phyloP scores from a whole-genome alignment of 2,888 invertebrate species.

The Agonopterix alstromeriana region DNA sequence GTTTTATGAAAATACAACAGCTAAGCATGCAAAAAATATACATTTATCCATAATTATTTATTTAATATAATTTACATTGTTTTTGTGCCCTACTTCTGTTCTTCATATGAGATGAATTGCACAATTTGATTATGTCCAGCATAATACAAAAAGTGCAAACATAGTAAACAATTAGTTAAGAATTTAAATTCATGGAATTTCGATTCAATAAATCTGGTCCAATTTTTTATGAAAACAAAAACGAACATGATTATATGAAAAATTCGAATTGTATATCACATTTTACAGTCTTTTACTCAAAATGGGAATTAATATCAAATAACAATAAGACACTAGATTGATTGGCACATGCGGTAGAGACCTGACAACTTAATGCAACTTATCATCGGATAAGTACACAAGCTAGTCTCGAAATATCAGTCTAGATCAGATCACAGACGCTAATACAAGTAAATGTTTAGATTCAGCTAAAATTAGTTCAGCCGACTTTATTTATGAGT shows the following conservation, averaged over 20 bases:
- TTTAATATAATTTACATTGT: not conserved
- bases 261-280: slow-evolving; percentile 47
- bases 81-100: not conserved
- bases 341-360: slow-evolving; percentile 50
- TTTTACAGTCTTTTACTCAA: slow-evolving; percentile 50
- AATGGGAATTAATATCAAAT: slow-evolving; percentile 27
- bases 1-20: slow-evolving; percentile 23
- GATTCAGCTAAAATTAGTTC: slow-evolving; percentile 30
- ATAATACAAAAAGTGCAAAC: slow-evolving; percentile 43
- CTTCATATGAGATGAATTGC: slow-evolving; percentile 10
- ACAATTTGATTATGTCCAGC: slow-evolving; percentile 52
- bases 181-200: slow-evolving; percentile 8
- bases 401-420: slow-evolving; percentile 38
- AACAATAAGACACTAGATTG: slow-evolving; percentile 24
- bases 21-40: slow-evolving; percentile 29
- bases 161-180: slow-evolving; percentile 14
- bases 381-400: slow-evolving; percentile 56
- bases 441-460: slow-evolving; percentile 31
- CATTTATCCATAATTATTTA: slow-evolving; percentile 15
- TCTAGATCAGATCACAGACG: slow-evolving; percentile 37
- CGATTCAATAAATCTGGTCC: slow-evolving; percentile 1
- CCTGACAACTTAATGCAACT: slow-evolving; percentile 45
- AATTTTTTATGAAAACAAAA: slow-evolving; percentile 1
- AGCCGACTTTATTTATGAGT: slow-evolving; percentile 82
- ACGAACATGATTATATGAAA: slow-evolving; percentile 20